phyloP scores from a whole-genome alignment of 2,888 invertebrate genomes.

The Pomacea canaliculata region DNA sequence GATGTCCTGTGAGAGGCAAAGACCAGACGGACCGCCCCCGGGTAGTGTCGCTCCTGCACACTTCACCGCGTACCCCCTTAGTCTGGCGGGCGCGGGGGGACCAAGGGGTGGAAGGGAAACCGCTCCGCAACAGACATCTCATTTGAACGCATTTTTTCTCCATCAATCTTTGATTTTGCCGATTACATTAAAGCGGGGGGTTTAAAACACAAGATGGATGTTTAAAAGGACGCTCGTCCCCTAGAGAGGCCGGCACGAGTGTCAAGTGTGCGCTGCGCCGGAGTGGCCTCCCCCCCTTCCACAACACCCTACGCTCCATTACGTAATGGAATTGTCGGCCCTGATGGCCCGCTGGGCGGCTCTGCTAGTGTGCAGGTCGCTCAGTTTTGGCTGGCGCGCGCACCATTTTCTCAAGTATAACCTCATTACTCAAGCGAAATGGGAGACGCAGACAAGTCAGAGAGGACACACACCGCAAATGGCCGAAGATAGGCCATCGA shows the following conservation, averaged over 20 bases:
- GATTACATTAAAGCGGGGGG: slow-evolving; percentile 21
- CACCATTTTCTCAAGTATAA: too few species aligned
- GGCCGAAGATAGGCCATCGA: too few species aligned
- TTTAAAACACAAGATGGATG: slow-evolving; percentile 15
- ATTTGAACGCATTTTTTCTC: slow-evolving; percentile 9
- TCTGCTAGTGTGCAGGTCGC: neutral
- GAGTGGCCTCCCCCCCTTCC: neutral
- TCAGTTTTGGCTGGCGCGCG: too few species aligned
- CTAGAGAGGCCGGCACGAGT: neutral
- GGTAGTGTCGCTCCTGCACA: too few species aligned
- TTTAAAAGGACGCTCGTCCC: slow-evolving; percentile 8
- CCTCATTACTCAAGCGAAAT: too few species aligned
- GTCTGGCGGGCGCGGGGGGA: too few species aligned
- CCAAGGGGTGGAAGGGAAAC: neutral
- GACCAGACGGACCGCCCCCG: too few species aligned
- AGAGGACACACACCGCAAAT: too few species aligned
- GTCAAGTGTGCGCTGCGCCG: slow-evolving; percentile 3
- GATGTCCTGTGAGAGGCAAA: too few species aligned
- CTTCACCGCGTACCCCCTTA: too few species aligned
- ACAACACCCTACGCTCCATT: slow-evolving; percentile 10
- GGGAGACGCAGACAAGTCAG: too few species aligned
- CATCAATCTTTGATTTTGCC: slow-evolving; percentile 25
- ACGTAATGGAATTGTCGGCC: slow-evolving; percentile 19
- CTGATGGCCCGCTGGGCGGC: slow-evolving; percentile 3
- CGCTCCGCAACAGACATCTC: slow-evolving; percentile 6